Evolutionary conservation across 2,888 invertebrate genomes (phyloP), one percentile per base, ranked within the genome.

Genomic region (Gastrophysa polygoni): DNA sequence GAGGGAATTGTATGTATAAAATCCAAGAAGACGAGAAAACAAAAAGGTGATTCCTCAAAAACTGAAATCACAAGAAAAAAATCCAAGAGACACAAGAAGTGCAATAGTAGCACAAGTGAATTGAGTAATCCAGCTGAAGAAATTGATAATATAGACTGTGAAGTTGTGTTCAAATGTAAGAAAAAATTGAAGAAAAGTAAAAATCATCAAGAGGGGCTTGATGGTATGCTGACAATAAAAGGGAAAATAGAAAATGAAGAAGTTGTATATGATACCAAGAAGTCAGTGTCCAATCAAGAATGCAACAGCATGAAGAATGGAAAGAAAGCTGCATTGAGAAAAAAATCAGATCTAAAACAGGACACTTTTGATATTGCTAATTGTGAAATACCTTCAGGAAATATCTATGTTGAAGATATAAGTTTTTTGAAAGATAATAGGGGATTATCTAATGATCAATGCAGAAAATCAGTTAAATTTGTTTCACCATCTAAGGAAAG

Each of bases 391-490:
- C 24, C 54, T 10, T 54, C 54, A 2, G 54, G 54, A 5, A 43
- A 43, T 24, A 17, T 54, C 24, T 17, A 14, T 20, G 11, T 54
- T 11, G 54, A 54, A 54, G 43, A 54, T 16, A 44, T 34, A 10
- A 7, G 24, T 5, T 24, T 14, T 1, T 43, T 24, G 4, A 14
- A 54, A 24, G 17, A 17, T 18, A 34, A 34, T 17, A 21, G 0
- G 11, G 11, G 24, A 10, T 14, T 43, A 16, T 10, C 11, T 14
- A 43, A 5, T 43, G 43, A 54, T 3, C 54, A 14, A 1, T 14
- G 43, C 20, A 44, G 49, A 17, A 56, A 55, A 34, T 60, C 60
- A 14, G 60, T 60, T 7, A 38, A 55, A 29, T 60, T 60, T 20
- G 48, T 34, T 21, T 20, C 38, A 11, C 52, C 17, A 1, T 21